Evolutionary conservation across 2,888 invertebrate species (phyloP).

Genomic region (Amphipoea lucens): DNA sequence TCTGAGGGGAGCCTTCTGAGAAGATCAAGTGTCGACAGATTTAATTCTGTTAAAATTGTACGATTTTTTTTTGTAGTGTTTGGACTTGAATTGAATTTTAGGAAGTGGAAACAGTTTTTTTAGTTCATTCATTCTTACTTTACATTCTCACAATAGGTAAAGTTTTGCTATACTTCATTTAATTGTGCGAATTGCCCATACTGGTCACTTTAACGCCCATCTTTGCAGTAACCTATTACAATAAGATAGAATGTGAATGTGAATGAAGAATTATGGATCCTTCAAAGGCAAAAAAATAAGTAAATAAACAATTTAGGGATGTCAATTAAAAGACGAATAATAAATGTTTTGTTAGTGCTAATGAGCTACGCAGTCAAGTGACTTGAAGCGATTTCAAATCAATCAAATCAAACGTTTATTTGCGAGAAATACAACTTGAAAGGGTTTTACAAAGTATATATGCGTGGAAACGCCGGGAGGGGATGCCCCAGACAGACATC

Average conservation of each 20-base stretch:
- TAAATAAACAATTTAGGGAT: neutral
- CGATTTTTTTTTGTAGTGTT: conserved; percentile 41
- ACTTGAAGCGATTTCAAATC: no score
- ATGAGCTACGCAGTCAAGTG: no score
- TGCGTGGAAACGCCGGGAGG: no score
- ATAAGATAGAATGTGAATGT: no score
- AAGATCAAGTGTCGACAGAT: conserved; percentile 67
- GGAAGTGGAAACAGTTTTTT: conserved; percentile 30
- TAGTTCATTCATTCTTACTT: neutral
- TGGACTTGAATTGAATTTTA: conserved; percentile 33
- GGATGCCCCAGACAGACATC: no score
- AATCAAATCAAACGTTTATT: no score
- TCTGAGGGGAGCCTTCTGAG: conserved; percentile 45
- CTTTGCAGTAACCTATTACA: neutral
- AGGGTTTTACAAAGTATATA: no score
- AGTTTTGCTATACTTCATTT: neutral
- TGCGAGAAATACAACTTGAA: no score
- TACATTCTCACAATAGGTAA: conserved; percentile 1
- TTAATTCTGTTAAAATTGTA: conserved; percentile 61
- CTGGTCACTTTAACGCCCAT: neutral
- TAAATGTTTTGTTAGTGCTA: no score
- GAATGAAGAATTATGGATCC: neutral
- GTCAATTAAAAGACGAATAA: neutral
- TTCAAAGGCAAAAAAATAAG: no score
- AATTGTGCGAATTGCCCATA: conserved; percentile 11